These are phyloP conservation scores for Spicauda simplicius DNA, from an alignment of 2,888 invertebrate species.

Conservation along the genomic window DNA sequence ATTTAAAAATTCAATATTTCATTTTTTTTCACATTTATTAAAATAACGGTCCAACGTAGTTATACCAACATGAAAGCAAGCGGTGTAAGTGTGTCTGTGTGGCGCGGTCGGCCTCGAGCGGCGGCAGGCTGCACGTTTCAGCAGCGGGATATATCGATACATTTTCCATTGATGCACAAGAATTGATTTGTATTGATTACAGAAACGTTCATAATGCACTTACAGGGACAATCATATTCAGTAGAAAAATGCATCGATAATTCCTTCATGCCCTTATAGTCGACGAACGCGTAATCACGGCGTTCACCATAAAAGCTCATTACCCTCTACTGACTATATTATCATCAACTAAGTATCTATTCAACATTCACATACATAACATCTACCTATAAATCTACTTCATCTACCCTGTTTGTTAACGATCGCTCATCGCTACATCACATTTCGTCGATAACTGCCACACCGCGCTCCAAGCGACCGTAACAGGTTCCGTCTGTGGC, in stretches of 20 bases:
- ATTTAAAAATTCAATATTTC: no score
- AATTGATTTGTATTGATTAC: neutral
- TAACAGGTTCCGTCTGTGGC: conserved; percentile 28
- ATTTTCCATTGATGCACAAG: neutral
- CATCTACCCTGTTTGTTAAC: conserved; percentile 51
- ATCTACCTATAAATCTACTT: conserved; percentile 79
- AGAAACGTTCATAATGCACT: neutral
- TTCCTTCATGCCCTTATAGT: conserved; percentile 50
- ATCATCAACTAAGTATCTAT: conserved; percentile 23
- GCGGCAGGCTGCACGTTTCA: conserved; percentile 5
- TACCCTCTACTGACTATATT: conserved; percentile 64
- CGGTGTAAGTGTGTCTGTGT: conserved; percentile 22
- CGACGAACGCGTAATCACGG: conserved; percentile 44
- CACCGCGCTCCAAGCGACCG: conserved; percentile 2
- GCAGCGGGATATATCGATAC: conserved; percentile 34
- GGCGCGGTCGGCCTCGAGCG: conserved; percentile 7
- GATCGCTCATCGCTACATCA: conserved; percentile 45
- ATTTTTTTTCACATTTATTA: neutral
- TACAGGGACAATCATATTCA: neutral
- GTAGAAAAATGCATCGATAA: conserved; percentile 48
- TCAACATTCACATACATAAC: conserved; percentile 75
- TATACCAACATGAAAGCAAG: conserved; percentile 33
- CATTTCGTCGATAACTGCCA: conserved; percentile 47
- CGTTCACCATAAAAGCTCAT: conserved; percentile 57
- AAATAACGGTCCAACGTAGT: conserved; percentile 6